A percentile compares a stretch with the other conserved stretches of the same genome.
These are phyloP conservation scores for Chionoecetes opilio DNA, from an alignment of 1,140 invertebrate genomes.

Conservation along the genomic window DNA sequence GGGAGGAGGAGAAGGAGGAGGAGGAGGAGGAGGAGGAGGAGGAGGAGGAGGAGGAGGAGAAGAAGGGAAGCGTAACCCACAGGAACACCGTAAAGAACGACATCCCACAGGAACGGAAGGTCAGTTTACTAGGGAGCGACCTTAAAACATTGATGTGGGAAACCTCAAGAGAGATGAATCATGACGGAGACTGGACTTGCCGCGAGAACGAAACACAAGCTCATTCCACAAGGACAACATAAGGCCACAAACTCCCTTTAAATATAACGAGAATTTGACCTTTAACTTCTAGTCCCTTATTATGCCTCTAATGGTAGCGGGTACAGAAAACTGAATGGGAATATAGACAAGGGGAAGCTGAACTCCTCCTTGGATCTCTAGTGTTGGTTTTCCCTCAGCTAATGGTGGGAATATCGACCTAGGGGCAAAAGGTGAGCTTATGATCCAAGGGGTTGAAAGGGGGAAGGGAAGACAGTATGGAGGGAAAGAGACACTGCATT, in stretches of 20 bases:
- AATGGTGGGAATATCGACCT: neutral
- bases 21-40: neutral
- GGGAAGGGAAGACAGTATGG: neutral
- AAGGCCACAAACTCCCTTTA: neutral
- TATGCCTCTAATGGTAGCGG: neutral
- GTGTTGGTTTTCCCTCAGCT: neutral
- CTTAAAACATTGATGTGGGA: constrained; percentile 19
- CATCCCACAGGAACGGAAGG: neutral
- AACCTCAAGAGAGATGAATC: constrained; percentile 7
- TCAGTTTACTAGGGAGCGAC: neutral
- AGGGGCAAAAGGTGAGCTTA: neutral
- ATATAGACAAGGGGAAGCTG: neutral
- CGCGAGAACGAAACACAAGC: neutral
- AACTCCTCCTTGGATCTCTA: neutral
- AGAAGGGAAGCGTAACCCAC: neutral
- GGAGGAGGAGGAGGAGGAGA: neutral
- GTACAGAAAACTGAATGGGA: neutral
- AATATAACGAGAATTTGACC: neutral
- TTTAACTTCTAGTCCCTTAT: neutral
- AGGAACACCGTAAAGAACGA: neutral
- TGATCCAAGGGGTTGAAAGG: neutral
- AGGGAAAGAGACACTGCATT: neutral
- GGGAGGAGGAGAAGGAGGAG: constrained; percentile 12
- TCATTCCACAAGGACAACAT: neutral
- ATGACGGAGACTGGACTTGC: neutral